Percentiles rank a stretch among this genome's conserved stretches.
These are phyloP conservation scores for Lutjanus erythropterus DNA, from an alignment of 2,113 vertebrate species.

Conservation along the genomic window DNA sequence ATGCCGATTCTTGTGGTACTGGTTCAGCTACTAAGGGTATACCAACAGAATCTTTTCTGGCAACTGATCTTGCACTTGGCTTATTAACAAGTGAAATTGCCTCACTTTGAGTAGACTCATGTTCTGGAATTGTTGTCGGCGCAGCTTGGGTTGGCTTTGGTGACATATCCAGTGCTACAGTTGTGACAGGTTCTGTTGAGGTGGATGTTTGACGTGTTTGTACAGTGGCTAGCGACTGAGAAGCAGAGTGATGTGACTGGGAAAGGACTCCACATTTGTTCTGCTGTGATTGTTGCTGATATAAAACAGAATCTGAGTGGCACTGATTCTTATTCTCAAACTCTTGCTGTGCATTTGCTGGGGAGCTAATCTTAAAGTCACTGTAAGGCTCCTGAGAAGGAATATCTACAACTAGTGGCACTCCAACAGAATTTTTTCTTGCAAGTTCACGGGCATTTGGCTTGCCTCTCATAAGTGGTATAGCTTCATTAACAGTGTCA, in stretches of 20 bases:
- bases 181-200: slow-evolving; percentile 78
- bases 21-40: slow-evolving; percentile 68
- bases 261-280: slow-evolving; percentile 5
- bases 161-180: slow-evolving; percentile 83
- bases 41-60: slow-evolving; percentile 62
- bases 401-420: slow-evolving; percentile 68
- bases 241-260: slow-evolving; percentile 4
- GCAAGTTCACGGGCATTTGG: slow-evolving; percentile 53
- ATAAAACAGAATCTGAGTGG: slow-evolving; percentile 17
- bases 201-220: slow-evolving; percentile 63
- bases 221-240: slow-evolving; percentile 2
- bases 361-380: slow-evolving; percentile 6
- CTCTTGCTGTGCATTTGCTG: slow-evolving; percentile 10
- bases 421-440: slow-evolving; percentile 61
- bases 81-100: slow-evolving; percentile 75
- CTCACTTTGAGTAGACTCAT: slow-evolving; percentile 28
- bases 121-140: slow-evolving; percentile 23
- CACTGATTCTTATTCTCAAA: slow-evolving; percentile 8
- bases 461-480: slow-evolving; percentile 63
- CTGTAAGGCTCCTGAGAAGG: slow-evolving; percentile 23
- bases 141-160: slow-evolving; percentile 60
- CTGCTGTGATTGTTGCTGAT: slow-evolving; percentile 36
- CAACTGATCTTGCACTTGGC: slow-evolving; percentile 51
- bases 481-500: slow-evolving; percentile 24
- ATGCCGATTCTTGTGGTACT: slow-evolving; percentile 26